phyloP scores from a whole-genome alignment of 92 coral and sea anemone genomes.

The Virgularia gustaviana region DNA sequence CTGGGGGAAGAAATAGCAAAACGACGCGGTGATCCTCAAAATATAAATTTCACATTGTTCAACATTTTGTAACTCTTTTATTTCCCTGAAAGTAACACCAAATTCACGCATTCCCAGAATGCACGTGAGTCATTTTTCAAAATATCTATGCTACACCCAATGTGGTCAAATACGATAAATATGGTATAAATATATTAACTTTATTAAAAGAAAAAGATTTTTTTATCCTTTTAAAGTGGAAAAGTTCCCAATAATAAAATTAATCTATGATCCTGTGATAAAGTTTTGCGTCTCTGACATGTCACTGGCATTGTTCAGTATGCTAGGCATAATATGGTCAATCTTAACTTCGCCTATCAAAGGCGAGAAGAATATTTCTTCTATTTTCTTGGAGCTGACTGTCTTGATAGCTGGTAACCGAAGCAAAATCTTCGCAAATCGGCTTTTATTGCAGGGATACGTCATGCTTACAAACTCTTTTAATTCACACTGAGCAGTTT shows the following conservation, averaged over 20 bases:
- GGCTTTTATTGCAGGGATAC: slow-evolving; percentile 60
- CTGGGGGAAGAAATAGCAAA: no score
- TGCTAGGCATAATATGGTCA: slow-evolving; percentile 83
- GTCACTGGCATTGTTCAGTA: slow-evolving; percentile 53
- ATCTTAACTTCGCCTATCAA: slow-evolving; percentile 86
- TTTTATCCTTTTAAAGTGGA: no score
- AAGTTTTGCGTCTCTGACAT: background rate
- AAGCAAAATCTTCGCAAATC: slow-evolving; percentile 86
- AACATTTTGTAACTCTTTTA: no score
- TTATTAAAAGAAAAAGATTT: no score
- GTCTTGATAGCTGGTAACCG: slow-evolving; percentile 77
- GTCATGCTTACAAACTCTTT: slow-evolving; percentile 66
- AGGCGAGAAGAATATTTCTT: slow-evolving; percentile 86
- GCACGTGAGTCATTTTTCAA: no score
- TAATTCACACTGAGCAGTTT: slow-evolving; percentile 78
- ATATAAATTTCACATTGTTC: no score
- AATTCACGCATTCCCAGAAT: no score
- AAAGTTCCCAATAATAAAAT: background rate
- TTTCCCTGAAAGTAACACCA: no score
- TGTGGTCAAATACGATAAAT: no score
- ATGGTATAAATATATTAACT: background rate
- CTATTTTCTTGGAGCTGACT: slow-evolving; percentile 67
- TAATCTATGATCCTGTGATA: background rate
- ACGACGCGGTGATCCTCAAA: no score
- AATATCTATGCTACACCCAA: no score